Conservation (phyloP, 1,140 invertebrate genomes). For the Pollicipes pollicipes region DNA sequence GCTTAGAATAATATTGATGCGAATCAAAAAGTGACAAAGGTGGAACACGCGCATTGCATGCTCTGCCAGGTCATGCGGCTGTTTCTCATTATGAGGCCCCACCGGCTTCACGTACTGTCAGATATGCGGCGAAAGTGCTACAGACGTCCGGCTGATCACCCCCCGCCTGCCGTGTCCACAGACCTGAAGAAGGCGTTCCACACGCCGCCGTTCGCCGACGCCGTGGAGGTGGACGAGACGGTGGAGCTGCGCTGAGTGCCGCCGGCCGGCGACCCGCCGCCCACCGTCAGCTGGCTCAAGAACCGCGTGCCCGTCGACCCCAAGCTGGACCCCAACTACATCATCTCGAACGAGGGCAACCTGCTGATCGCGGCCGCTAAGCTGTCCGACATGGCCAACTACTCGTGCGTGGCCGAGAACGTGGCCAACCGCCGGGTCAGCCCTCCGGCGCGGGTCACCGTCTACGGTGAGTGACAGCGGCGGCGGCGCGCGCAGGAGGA, state of each 20-base stretch:
- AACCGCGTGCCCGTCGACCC: slow-evolving; percentile 48
- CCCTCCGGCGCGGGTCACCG: slow-evolving; percentile 68
- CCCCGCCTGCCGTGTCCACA: slow-evolving; percentile 26
- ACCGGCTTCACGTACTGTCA: too few relatives aligned
- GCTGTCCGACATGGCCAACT: slow-evolving; percentile 77
- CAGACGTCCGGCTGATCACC: too few relatives aligned
- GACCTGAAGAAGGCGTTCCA: slow-evolving; percentile 69
- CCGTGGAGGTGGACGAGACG: slow-evolving; percentile 62
- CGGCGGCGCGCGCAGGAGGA: too few relatives aligned
- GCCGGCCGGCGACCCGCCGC: slow-evolving; percentile 65
- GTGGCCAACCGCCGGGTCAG: slow-evolving; percentile 69
- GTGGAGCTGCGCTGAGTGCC: slow-evolving; percentile 75
- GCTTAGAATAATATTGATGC: too few relatives aligned
- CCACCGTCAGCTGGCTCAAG: slow-evolving; percentile 62
- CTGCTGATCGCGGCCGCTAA: slow-evolving; percentile 74
- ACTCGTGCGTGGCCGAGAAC: slow-evolving; percentile 90
- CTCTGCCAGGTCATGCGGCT: too few relatives aligned
- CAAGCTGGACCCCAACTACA: slow-evolving; percentile 29
- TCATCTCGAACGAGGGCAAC: slow-evolving; percentile 66
- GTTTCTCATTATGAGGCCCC: too few relatives aligned
- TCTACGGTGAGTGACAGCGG: slow-evolving; percentile 86
- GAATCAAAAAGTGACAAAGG: too few relatives aligned
- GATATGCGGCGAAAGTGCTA: too few relatives aligned
- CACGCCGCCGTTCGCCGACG: slow-evolving; percentile 54
- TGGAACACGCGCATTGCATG: too few relatives aligned